Evolutionary conservation across 2,113 vertebrate species (phyloP).

Genomic region (Theristicus caerulescens): DNA sequence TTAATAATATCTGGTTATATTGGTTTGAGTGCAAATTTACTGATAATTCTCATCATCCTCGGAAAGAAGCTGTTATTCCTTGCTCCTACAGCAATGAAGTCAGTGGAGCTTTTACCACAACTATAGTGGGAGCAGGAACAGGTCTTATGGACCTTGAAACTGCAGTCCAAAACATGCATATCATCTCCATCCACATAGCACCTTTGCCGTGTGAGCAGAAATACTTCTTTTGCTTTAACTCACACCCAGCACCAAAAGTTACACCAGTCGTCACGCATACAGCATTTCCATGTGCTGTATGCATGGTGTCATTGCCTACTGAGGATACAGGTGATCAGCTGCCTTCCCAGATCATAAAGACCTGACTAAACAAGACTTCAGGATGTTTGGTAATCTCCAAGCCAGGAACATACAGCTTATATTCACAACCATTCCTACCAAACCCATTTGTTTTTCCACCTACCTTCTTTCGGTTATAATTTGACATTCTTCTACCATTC

Average conservation of each 20-base stretch:
- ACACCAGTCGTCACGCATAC: accelerated
- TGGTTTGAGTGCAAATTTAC: neutral
- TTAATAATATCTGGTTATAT: neutral
- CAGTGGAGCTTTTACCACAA: neutral
- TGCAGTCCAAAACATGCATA: neutral
- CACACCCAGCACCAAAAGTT: neutral
- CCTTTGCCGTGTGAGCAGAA: neutral
- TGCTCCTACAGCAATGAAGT: neutral
- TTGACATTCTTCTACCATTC: neutral
- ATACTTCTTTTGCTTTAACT: neutral
- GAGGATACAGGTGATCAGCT: neutral
- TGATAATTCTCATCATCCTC: neutral
- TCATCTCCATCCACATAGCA: neutral
- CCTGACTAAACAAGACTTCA: neutral
- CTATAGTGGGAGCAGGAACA: neutral
- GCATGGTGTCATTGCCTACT: neutral
- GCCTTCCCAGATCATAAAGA: neutral
- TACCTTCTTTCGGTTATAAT: neutral
- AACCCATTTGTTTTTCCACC: neutral
- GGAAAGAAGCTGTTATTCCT: neutral
- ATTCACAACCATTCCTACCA: neutral
- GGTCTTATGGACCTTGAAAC: neutral
- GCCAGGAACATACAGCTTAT: neutral
- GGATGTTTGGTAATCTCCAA: neutral
- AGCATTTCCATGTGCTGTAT: neutral